These are phyloP conservation scores for Notolepis coatsorum DNA, from an alignment of 2,797 vertebrate species.

Conservation along the genomic window DNA sequence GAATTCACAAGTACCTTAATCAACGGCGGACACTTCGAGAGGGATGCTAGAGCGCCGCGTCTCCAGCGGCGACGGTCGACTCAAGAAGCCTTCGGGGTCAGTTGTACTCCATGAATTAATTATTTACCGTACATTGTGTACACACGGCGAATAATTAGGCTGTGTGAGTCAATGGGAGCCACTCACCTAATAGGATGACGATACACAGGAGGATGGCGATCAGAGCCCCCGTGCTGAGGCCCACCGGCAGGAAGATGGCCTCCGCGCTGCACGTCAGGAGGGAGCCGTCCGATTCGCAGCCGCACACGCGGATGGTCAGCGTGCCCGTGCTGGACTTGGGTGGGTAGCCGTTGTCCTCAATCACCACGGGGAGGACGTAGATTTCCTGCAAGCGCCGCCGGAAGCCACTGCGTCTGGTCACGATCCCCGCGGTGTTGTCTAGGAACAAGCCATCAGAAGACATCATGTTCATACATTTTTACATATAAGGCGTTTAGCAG, in stretches of 20 bases:
- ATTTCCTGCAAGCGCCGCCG: constrained; percentile 91
- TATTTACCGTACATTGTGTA: too few relatives aligned
- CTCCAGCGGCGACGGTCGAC: too few relatives aligned
- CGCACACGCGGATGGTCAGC: constrained; percentile 94
- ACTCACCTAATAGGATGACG: constrained; percentile 94
- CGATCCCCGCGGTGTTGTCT: constrained; percentile 97
- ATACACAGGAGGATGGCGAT: constrained; percentile 96
- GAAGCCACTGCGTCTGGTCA: constrained; percentile 90
- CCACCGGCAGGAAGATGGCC: constrained; percentile 95
- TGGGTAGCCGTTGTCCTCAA: constrained; percentile 95
- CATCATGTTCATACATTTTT: too few relatives aligned
- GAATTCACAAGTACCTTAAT: constrained; percentile 62
- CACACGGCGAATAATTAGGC: too few relatives aligned
- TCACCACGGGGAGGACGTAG: constrained; percentile 90
- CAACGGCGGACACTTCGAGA: constrained; percentile 44
- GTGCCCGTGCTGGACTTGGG: constrained; percentile 96
- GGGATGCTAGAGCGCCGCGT: constrained; percentile 7
- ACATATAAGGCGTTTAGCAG: too few relatives aligned
- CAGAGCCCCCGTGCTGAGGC: constrained; percentile 96
- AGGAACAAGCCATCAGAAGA: constrained; percentile 12
- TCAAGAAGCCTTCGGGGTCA: not conserved
- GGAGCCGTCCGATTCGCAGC: constrained; percentile 91
- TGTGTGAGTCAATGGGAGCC: too few relatives aligned
- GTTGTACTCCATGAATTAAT: too few relatives aligned
- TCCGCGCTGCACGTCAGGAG: constrained; percentile 95